Evolutionary conservation across 2,888 invertebrate species (phyloP), one percentile per base, ranked within the genome.

Genomic region (Dascillus cervinus): DNA sequence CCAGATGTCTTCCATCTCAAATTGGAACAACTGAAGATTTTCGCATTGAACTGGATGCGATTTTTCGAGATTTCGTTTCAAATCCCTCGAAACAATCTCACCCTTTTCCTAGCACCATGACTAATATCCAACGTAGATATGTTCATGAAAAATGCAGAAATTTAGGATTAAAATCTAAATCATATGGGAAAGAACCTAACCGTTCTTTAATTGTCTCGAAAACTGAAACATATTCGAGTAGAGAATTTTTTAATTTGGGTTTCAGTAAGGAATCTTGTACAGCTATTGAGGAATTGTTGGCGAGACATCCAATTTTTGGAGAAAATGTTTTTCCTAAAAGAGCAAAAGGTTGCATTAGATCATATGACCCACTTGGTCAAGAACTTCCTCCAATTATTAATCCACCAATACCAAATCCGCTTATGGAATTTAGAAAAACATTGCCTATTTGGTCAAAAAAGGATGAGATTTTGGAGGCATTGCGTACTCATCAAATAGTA

Each of bases 111-210:
- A n/a, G n/a, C n/a, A 82, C 82, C 22, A 67, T 88, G 37, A 82
- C 79, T 6, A 79, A 82, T 5, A 75, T 77, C 43, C 85, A 90
- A 61, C 71, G 90, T 44, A 84, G 82, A 6, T 88, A 83, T 55
- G 75, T 90, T 38, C 89, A 89, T 58, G 70, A 77, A 42, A 70
- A 79, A 13, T 81, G 81, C 22, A 70, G 70, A 25, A 70, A 73
- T 41, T 62, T 80, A 42, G 84, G 85, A 3, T 64, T 89, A 14
- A 79, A 81, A 53, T 85, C 87, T 2, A 85, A 82, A 65, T 89
- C 87, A 50, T 72, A 79, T 66, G 89, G 89, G 71, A 85, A 75
- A 67, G 75, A 63, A 35, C 60, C 61, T 2, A 46, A 58, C 26
- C 35, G 53, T 17, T 4, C 17, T 6, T 17, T 17, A 17, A 17